These are phyloP conservation scores for Buceros bicornis DNA, from an alignment of 2,797 vertebrate genomes.

Conservation along the genomic window DNA sequence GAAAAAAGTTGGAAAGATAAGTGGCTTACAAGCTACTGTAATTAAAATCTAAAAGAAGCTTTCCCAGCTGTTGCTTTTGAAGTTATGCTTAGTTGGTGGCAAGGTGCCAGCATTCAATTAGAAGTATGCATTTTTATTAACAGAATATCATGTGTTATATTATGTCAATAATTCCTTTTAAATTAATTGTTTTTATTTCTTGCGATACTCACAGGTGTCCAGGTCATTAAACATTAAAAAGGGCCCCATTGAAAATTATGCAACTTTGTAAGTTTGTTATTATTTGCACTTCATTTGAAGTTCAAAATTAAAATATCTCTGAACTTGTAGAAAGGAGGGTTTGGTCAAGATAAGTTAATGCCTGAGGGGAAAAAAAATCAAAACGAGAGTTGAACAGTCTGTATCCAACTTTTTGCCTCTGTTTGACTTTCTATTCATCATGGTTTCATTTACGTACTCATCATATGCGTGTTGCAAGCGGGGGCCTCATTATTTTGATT, in stretches of 20 bases:
- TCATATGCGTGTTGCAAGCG: neutral
- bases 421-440: constrained; percentile 33
- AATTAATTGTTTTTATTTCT: constrained; percentile 67
- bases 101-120: constrained; percentile 82
- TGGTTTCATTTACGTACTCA: neutral
- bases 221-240: constrained; percentile 71
- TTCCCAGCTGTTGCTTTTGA: constrained; percentile 84
- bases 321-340: constrained; percentile 23
- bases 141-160: constrained; percentile 70
- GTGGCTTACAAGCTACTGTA: constrained; percentile 73
- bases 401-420: neutral
- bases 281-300: constrained; percentile 63
- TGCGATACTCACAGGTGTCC: constrained; percentile 47
- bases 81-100: constrained; percentile 76
- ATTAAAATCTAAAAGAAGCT: constrained; percentile 82
- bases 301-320: constrained; percentile 54
- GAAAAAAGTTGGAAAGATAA: constrained; percentile 70
- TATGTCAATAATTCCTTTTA: constrained; percentile 78
- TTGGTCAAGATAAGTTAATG: constrained; percentile 33
- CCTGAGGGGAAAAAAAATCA: constrained; percentile 1
- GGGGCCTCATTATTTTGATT: constrained; percentile 36
- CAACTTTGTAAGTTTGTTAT: constrained; percentile 31
- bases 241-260: constrained; percentile 33
- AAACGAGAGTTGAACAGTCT: neutral
- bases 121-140: constrained; percentile 80